phyloP scores from a whole-genome alignment of 1,140 invertebrate species.

The Drosophila sproati region DNA sequence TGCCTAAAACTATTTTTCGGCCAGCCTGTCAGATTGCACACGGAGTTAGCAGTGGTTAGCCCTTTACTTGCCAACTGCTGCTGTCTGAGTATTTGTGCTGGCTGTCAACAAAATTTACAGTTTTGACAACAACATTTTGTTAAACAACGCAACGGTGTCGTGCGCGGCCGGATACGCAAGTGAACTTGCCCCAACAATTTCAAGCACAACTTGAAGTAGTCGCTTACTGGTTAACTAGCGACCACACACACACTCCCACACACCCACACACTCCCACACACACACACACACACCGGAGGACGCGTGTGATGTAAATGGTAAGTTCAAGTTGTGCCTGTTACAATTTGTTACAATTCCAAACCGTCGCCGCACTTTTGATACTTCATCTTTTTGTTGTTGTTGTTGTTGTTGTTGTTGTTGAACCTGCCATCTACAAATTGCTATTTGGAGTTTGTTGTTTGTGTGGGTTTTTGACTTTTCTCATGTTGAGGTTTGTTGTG shows the following conservation, averaged over 20 bases:
- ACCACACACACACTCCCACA: slow-evolving; percentile 15
- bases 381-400: background rate
- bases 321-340: slow-evolving; percentile 41
- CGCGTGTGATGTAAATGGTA: slow-evolving; percentile 78
- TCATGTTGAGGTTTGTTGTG: slow-evolving; percentile 3
- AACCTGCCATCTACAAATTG: slow-evolving; percentile 1
- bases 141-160: slow-evolving; percentile 47
- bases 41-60: slow-evolving; percentile 21
- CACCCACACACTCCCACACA: slow-evolving; percentile 12
- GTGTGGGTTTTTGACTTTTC: slow-evolving; percentile 11
- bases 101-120: slow-evolving; percentile 56
- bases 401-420: slow-evolving; percentile 1
- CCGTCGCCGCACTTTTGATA: slow-evolving; percentile 14
- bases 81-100: slow-evolving; percentile 63
- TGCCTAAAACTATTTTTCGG: slow-evolving; percentile 45
- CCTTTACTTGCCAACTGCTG: slow-evolving; percentile 24
- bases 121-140: slow-evolving; percentile 76
- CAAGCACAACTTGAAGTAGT: slow-evolving; percentile 23
- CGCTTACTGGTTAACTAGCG: slow-evolving; percentile 54
- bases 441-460: slow-evolving; percentile 8
- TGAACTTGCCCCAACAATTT: slow-evolving; percentile 35
- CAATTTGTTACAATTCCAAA: slow-evolving; percentile 21
- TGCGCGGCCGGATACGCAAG: slow-evolving; percentile 37
- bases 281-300: slow-evolving; percentile 24
- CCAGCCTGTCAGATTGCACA: slow-evolving; percentile 11